Conservation (phyloP, 2,888 invertebrate species). For the Ichneumoninae sp. region DNA sequence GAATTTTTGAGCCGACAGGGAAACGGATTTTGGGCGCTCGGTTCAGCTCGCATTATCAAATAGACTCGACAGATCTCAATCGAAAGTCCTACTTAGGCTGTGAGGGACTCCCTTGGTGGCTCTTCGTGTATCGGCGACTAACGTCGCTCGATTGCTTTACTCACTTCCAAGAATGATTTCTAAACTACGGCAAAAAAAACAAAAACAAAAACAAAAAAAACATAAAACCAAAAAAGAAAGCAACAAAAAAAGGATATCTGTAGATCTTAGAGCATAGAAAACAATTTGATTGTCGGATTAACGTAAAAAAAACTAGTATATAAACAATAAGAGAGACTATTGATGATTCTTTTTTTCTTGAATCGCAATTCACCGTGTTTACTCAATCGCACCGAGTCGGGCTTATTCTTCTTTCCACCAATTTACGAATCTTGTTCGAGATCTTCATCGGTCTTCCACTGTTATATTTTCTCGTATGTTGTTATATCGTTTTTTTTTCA, state of each 20-base stretch:
- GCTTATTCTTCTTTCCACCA: constrained; percentile 15
- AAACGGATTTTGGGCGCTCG: constrained; percentile 68
- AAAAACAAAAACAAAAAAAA: constrained; percentile 50
- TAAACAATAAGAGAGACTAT: constrained; percentile 48
- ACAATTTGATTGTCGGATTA: constrained; percentile 52
- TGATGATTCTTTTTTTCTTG: constrained; percentile 52
- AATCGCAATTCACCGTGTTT: constrained; percentile 49
- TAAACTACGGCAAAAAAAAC: constrained; percentile 59
- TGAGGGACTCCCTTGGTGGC: constrained; percentile 75
- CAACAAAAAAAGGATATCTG: constrained; percentile 50
- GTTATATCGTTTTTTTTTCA: constrained; percentile 30
- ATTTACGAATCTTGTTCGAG: constrained; percentile 18
- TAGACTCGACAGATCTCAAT: constrained; percentile 76
- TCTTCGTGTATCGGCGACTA: constrained; percentile 65
- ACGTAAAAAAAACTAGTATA: constrained; percentile 30
- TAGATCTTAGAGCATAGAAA: constrained; percentile 54
- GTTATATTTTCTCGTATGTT: constrained; percentile 39
- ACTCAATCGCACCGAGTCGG: constrained; percentile 36
- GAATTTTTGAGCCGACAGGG: neutral
- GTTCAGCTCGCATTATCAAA: constrained; percentile 69
- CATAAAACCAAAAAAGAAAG: constrained; percentile 20
- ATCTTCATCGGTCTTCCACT: constrained; percentile 63
- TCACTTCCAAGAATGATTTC: constrained; percentile 76
- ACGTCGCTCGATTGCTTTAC: constrained; percentile 74
- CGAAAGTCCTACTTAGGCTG: constrained; percentile 77